These are phyloP conservation scores for Megaustenia siamemsis DNA, from an alignment of 2,888 invertebrate genomes.

Conservation along the genomic window DNA sequence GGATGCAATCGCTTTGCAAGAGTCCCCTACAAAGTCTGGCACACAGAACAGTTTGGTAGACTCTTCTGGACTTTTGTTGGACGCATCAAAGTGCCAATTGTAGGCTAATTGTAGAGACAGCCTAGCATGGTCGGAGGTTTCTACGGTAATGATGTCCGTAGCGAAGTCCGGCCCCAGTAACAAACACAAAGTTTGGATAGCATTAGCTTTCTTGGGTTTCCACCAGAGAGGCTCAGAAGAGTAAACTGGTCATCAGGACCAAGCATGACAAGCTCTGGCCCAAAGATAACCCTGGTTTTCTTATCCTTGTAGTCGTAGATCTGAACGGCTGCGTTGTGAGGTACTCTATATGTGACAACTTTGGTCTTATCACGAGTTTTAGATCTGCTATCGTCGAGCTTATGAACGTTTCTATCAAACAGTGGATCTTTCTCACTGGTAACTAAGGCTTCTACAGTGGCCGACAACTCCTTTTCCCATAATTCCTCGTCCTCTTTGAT, in stretches of 20 bases:
- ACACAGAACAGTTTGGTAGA: slow-evolving; percentile 81
- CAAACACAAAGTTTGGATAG: slow-evolving; percentile 81
- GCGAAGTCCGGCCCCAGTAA: slow-evolving; percentile 82
- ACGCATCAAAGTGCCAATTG: slow-evolving; percentile 81
- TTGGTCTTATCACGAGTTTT: slow-evolving; percentile 75
- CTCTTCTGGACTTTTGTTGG: slow-evolving; percentile 71
- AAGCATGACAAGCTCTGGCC: slow-evolving; percentile 82
- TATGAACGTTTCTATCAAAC: slow-evolving; percentile 77
- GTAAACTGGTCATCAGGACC: slow-evolving; percentile 82
- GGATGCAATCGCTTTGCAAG: slow-evolving; percentile 82
- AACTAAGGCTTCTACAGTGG: slow-evolving; percentile 78
- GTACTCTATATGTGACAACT: slow-evolving; percentile 81
- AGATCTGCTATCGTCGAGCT: background rate
- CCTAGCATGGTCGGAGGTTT: slow-evolving; percentile 82
- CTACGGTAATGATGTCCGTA: slow-evolving; percentile 81
- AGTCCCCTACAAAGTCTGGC: slow-evolving; percentile 82
- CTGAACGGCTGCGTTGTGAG: slow-evolving; percentile 82
- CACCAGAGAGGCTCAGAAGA: slow-evolving; percentile 81
- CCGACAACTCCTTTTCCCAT: slow-evolving; percentile 80
- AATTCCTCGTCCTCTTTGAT: slow-evolving; percentile 81
- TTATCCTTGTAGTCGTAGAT: slow-evolving; percentile 81
- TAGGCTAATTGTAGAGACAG: slow-evolving; percentile 81
- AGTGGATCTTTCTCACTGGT: slow-evolving; percentile 78
- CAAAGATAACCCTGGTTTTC: slow-evolving; percentile 82
- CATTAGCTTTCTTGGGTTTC: slow-evolving; percentile 81